phyloP scores from a whole-genome alignment of 2,888 invertebrate genomes.

The Hirtodrosophila trivittata region DNA sequence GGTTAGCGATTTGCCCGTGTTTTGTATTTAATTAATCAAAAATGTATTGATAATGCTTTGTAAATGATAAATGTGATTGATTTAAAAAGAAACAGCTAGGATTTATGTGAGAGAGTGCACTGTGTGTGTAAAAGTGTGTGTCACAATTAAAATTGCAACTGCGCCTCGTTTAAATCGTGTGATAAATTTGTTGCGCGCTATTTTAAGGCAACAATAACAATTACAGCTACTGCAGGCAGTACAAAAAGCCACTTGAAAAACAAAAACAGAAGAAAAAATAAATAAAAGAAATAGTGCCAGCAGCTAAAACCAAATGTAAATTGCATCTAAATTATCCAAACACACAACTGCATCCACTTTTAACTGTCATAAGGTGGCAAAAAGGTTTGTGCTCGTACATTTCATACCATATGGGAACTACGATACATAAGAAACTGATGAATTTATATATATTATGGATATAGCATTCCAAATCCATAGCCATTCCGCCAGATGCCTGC shows the following conservation, averaged over 20 bases:
- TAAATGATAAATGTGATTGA: background rate
- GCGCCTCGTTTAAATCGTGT: slow-evolving; percentile 14
- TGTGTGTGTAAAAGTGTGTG: background rate
- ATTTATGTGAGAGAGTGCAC: background rate
- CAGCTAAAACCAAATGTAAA: background rate
- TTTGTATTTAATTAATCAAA: slow-evolving; percentile 13
- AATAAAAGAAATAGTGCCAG: slow-evolving; percentile 9
- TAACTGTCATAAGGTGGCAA: slow-evolving; percentile 2
- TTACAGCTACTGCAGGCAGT: background rate
- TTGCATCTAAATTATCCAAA: slow-evolving; percentile 5
- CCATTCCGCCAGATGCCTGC: no score
- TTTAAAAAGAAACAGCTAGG: background rate
- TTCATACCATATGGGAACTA: background rate
- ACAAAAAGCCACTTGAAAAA: background rate
- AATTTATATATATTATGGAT: no score
- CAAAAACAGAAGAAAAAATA: background rate
- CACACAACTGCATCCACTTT: slow-evolving; percentile 12
- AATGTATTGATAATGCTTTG: slow-evolving; percentile 3
- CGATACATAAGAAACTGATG: no score
- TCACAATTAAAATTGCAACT: slow-evolving; percentile 23
- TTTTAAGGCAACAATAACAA: slow-evolving; percentile 17
- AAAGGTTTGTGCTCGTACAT: slow-evolving; percentile 10
- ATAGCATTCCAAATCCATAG: no score
- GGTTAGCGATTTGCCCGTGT: slow-evolving; percentile 16
- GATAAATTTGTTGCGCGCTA: slow-evolving; percentile 14